Evolutionary conservation across 2,113 vertebrate genomes (phyloP), one percentile per base, ranked within the genome.

Genomic region (Poicephalus gulielmi): DNA sequence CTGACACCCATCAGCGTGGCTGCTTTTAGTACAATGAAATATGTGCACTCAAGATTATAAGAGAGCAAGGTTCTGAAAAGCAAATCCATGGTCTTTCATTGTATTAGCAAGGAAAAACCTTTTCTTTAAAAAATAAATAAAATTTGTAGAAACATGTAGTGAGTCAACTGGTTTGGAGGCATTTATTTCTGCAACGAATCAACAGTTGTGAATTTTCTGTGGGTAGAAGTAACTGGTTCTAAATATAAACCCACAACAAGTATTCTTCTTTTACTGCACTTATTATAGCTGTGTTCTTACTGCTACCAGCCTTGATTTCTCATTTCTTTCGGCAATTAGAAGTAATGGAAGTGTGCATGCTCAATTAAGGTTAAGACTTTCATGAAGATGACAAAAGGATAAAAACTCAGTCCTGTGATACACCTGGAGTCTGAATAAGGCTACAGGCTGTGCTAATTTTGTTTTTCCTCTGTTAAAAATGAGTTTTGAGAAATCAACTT

Each of bases 101-200:
- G 7, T 77, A 52, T 66, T 80, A 86, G 4, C 27, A 52, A 55
- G 15, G 22, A 2, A 31, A 57, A 9, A 25, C 60, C 35, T 46
- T 23, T 52, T 53, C 44, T 55, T 3, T 53, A 35, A 59, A 59
- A 59, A 59, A 24, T 59, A 35, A 35, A 59, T 24, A 35, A 23
- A 22, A 59, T 69, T 85, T 78, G 10, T 57, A 82, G 91, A 88
- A 90, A 55, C 11, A 2, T 24, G 41, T 69, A 85, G 64, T 68
- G 81, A 96, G 60, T 77, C 55, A 88, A 93, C 39, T 85, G 53
- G 88, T 97, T 95, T 83, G 73, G 80, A 96, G 90, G 55, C 41
- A 91, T 97, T 97, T 96, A 88, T 96, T 95, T 97, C 81, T 95
- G 63, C 67, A 96, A 95, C 77, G 96, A 92, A 95, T 88, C 86